Conservation (phyloP, 2,113 vertebrate genomes). For the Bettongia penicillata region DNA sequence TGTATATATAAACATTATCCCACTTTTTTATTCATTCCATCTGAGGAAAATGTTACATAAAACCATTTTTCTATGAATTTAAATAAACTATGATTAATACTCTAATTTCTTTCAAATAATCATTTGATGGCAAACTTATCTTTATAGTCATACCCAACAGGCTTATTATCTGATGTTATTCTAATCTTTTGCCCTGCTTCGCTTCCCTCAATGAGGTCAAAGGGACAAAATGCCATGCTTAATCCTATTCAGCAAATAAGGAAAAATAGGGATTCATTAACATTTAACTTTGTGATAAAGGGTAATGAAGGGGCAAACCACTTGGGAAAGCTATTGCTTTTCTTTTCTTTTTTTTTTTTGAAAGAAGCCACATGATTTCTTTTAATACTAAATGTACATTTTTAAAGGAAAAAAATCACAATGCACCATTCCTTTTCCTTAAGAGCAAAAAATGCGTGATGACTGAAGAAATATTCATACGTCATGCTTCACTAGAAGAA, state of each 20-base stretch:
- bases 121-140: background rate
- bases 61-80: background rate
- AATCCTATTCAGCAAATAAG: background rate
- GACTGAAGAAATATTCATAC: background rate
- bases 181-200: background rate
- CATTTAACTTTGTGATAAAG: background rate
- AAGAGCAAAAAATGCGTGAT: background rate
- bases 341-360: background rate
- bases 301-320: background rate
- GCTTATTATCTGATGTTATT: background rate
- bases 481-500: background rate
- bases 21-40: background rate
- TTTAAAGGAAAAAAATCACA: background rate
- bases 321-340: background rate
- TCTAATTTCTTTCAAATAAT: background rate
- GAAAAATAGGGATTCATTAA: background rate
- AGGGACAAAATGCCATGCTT: background rate
- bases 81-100: background rate
- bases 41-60: background rate
- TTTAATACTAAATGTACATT: background rate
- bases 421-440: background rate
- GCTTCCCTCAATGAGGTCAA: background rate
- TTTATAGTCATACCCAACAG: background rate
- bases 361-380: background rate
- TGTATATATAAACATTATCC: background rate